phyloP scores from a whole-genome alignment of 2,113 vertebrate species.

The Melanocharis versteri region DNA sequence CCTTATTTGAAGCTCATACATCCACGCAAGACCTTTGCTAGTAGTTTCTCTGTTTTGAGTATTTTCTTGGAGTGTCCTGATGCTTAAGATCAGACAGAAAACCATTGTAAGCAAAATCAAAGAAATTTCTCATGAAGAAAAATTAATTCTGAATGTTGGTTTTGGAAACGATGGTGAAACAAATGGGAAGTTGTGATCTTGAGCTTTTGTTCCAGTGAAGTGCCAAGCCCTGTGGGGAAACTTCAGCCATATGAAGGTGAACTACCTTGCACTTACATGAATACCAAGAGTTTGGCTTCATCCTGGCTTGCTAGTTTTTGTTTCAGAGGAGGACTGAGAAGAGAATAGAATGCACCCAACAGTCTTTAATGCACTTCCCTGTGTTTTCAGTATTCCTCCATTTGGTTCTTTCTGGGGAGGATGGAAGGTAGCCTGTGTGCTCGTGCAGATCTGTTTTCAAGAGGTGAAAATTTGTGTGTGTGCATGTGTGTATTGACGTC shows the following conservation, averaged over 20 bases:
- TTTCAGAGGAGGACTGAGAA: background rate
- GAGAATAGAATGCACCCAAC: background rate
- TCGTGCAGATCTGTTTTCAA: background rate
- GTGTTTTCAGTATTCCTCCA: background rate
- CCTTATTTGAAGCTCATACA: background rate
- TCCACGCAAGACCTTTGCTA: background rate
- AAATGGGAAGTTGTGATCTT: background rate
- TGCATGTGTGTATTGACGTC: background rate
- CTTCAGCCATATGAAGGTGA: background rate
- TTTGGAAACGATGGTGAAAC: background rate
- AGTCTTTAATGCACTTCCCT: background rate
- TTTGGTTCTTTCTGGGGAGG: background rate
- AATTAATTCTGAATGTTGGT: background rate
- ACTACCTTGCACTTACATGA: background rate
- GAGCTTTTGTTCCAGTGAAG: background rate
- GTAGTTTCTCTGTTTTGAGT: background rate
- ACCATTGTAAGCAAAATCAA: background rate
- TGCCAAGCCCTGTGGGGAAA: background rate
- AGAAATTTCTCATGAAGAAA: background rate
- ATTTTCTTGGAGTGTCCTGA: background rate
- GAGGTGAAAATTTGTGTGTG: background rate
- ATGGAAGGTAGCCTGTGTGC: background rate
- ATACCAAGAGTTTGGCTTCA: background rate
- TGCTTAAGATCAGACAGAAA: background rate
- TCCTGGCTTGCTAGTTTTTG: background rate